These are phyloP conservation scores for Anseranas semipalmata DNA, from an alignment of 2,113 vertebrate species.

Conservation along the genomic window DNA sequence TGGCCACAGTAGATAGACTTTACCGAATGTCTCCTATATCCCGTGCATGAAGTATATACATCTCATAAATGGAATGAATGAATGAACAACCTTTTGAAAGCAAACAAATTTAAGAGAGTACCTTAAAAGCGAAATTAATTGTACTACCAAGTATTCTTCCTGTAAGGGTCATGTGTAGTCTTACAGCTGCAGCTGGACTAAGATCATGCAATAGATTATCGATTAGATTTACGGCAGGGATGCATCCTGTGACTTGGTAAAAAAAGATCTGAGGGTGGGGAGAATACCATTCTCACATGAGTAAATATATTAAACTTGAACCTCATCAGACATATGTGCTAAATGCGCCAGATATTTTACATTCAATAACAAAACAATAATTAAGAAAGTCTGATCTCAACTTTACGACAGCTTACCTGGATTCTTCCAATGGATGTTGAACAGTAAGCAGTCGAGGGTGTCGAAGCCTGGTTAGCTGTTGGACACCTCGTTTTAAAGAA, in stretches of 20 bases:
- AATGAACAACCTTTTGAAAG: not conserved
- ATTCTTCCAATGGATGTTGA: constrained; percentile 98
- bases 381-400: not conserved
- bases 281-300: not conserved
- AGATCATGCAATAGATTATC: not conserved
- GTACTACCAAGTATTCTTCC: not conserved
- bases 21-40: not conserved
- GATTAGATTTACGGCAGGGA: not conserved
- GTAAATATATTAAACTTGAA: not conserved
- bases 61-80: not conserved
- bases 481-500: constrained; percentile 92
- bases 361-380: not conserved
- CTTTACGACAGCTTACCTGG: constrained; percentile 81
- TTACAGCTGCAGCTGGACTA: not conserved
- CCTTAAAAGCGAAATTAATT: not conserved
- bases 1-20: not conserved
- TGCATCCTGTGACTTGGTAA: not conserved
- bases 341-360: not conserved
- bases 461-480: constrained; percentile 93
- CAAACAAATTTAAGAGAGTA: not conserved
- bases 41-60: not conserved
- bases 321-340: not conserved
- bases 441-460: constrained; percentile 96
- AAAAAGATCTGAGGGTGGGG: not conserved
- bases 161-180: not conserved